Percentiles rank a stretch among this genome's conserved stretches.
Conservation (phyloP, 2,888 invertebrate genomes). For the Tipula helvola region DNA sequence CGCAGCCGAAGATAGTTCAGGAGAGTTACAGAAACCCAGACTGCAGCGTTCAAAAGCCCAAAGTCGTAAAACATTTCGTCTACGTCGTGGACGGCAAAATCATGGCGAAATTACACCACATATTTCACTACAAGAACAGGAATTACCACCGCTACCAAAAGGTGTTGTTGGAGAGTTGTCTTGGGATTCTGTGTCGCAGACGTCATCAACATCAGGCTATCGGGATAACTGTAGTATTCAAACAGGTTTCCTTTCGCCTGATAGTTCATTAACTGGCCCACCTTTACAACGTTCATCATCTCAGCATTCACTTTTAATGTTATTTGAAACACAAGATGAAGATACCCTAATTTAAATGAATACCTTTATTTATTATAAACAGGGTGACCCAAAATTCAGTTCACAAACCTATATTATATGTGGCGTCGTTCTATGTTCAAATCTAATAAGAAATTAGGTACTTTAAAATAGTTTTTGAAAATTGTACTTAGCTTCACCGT, state of each 20-base stretch:
- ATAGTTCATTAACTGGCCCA: conserved; percentile 48
- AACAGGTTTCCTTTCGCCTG: conserved; percentile 35
- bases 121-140: conserved; percentile 21
- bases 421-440: no score
- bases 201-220: conserved; percentile 78
- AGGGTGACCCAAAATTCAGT: no score
- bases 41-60: conserved; percentile 88
- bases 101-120: conserved; percentile 40
- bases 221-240: conserved; percentile 50
- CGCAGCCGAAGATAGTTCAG: conserved; percentile 54
- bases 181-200: conserved; percentile 71
- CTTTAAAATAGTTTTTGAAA: no score
- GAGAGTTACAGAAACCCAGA: conserved; percentile 46
- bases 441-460: no score
- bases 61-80: conserved; percentile 85
- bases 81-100: conserved; percentile 62
- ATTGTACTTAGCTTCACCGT: no score
- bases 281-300: conserved; percentile 57
- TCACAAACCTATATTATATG: no score
- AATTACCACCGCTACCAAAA: conserved; percentile 26
- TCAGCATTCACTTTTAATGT: conserved; percentile 62
- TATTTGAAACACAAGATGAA: conserved; percentile 71
- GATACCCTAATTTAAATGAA: conserved; percentile 62
- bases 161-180: conserved; percentile 50
- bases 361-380: no score